A percentile compares a stretch with the other conserved stretches of the same genome.
phyloP scores from a whole-genome alignment of 2,797 vertebrate genomes.

The Lacerta viridis region DNA sequence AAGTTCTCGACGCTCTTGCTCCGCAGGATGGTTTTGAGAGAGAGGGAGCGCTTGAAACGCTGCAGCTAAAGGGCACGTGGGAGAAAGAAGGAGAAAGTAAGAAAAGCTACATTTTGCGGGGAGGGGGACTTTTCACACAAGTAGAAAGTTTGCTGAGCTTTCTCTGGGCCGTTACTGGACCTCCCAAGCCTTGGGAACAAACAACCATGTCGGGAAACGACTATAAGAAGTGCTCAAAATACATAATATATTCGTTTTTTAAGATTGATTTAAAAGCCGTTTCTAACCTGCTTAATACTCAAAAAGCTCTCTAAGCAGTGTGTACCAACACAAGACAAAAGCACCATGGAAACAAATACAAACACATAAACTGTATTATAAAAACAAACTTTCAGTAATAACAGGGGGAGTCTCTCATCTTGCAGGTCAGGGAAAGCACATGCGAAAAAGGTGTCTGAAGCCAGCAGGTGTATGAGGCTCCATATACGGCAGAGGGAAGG shows the following conservation, averaged over 20 bases:
- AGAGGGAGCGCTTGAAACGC: constrained; percentile 89
- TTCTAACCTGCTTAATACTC: neutral
- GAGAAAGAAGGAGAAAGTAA: neutral
- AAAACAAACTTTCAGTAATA: neutral
- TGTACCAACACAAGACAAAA: too few relatives aligned
- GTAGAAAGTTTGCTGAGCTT: neutral
- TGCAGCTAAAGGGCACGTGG: constrained; percentile 81
- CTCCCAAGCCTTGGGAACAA: neutral
- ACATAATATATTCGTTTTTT: neutral
- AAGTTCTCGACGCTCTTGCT: constrained; percentile 95
- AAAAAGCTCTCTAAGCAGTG: neutral
- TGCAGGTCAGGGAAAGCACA: too few relatives aligned
- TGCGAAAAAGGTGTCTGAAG: too few relatives aligned
- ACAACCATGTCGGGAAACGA: neutral
- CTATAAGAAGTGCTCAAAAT: neutral
- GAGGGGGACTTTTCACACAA: too few relatives aligned
- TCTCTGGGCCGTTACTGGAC: neutral
- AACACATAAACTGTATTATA: too few relatives aligned
- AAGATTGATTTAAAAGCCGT: too few relatives aligned
- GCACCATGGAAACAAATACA: too few relatives aligned
- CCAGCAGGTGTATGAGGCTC: too few relatives aligned
- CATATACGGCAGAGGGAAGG: too few relatives aligned
- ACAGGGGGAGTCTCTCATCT: neutral
- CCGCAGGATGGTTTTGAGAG: constrained; percentile 91
- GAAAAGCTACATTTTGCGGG: neutral